Evolutionary conservation across 2,888 invertebrate genomes (phyloP), one percentile per base, ranked within the genome.

Genomic region (Vandiemenella viatica): DNA sequence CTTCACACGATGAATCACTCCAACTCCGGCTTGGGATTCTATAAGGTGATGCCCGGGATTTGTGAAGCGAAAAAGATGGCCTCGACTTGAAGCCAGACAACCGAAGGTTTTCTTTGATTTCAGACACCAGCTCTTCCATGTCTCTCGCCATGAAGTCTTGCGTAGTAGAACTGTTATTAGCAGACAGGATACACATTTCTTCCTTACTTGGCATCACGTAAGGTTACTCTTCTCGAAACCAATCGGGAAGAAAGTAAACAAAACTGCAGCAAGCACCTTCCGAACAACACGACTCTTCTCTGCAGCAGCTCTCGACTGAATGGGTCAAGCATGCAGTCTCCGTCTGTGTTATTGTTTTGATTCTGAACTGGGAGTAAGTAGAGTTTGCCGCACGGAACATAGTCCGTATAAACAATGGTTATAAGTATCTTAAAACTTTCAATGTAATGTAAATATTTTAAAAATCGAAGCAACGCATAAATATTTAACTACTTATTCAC

Each of bases 51-150:
- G 72, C 69, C 55, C 74, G 63, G 22, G 70, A 68, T 53, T 67
- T 59, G 55, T 65, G 64, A 8, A 62, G 57, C 43, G 56, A 49
- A 46, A 58, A 57, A 53, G 67, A 63, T 38, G 69, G 69, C 60
- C 67, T 69, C 56, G 69, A 67, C 53, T 62, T 62, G 44, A 61
- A 56, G 10, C 61, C 60, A 16, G 61, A 70, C 47, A 78, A 63
- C 43, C 76, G 68, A 20, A 80, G 63, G 59, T 79, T 79, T 59
- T 79, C 76, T 60, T 79, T 79, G 51, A 80, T 77, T 62, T 78
- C 77, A 48, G 75, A 70, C 32, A 80, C 79, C 49, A 80, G 65
- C 51, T 76, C 72, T 59, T 79, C 79, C 55, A 80, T 74, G 60
- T 78, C 78, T 55, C 72, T 69, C 13, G 76, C 61, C 19, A 67